A percentile compares a stretch with the other conserved stretches of the same genome.
Evolutionary conservation across 2,113 vertebrate genomes (phyloP).

Genomic region (Hippocampus comes): DNA sequence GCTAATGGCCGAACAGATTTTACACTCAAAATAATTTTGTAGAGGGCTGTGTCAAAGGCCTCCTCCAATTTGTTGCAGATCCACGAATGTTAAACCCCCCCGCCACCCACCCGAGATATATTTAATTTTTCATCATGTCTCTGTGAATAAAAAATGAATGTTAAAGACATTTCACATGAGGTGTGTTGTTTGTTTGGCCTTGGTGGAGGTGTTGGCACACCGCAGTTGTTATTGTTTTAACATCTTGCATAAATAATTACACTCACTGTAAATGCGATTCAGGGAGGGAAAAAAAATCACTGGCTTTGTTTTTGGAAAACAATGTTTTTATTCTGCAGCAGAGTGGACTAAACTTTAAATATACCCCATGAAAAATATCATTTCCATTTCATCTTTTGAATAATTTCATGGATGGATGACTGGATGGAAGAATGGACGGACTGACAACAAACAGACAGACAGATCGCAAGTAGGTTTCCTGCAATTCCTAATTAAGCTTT

Average conservation of each 20-base stretch:
- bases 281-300: background rate
- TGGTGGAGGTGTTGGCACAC: background rate
- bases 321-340: background rate
- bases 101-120: background rate
- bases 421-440: background rate
- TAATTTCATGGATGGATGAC: background rate
- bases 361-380: background rate
- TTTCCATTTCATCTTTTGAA: too few relatives aligned
- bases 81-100: background rate
- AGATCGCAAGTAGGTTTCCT: too few relatives aligned
- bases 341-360: background rate
- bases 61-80: background rate
- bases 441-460: too few relatives aligned
- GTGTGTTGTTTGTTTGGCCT: background rate
- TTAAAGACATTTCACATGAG: background rate
- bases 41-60: background rate
- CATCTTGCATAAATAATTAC: background rate
- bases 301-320: background rate
- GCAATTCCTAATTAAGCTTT: too few relatives aligned
- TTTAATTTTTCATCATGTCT: background rate
- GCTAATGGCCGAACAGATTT: background rate
- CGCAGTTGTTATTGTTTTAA: background rate
- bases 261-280: background rate
- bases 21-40: background rate
- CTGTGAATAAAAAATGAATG: background rate